Conservation (phyloP, 92 coral and sea anemone species). For the Palythoa grandiflora region DNA sequence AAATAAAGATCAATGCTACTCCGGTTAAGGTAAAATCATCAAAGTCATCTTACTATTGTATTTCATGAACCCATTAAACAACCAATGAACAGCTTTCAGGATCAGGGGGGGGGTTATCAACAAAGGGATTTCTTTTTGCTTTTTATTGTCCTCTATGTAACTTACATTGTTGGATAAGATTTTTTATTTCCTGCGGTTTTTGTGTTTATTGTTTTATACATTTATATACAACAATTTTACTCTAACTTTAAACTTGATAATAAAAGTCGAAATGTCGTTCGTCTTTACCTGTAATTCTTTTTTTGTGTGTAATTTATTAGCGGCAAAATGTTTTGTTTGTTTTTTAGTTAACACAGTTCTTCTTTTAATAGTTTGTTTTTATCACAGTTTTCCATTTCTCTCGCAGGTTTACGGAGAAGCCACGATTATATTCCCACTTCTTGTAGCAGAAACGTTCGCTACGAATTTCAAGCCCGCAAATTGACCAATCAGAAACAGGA, state of each 20-base stretch:
- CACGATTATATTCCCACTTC: conserved; percentile 81
- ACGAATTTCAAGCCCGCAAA: conserved; percentile 60
- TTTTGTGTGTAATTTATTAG: background rate
- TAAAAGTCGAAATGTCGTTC: too few relatives aligned
- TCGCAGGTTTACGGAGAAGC: conserved; percentile 87
- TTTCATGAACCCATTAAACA: too few relatives aligned
- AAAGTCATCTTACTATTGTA: too few relatives aligned
- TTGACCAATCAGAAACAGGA: background rate
- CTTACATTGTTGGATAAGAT: too few relatives aligned
- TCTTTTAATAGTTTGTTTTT: background rate
- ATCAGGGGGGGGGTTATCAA: too few relatives aligned
- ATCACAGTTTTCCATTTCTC: background rate
- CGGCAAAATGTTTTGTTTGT: background rate
- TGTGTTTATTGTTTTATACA: too few relatives aligned
- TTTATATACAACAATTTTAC: background rate
- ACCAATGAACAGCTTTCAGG: too few relatives aligned
- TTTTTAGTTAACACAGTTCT: background rate
- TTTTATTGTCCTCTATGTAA: too few relatives aligned
- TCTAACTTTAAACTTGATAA: background rate
- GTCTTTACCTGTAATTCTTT: too few relatives aligned
- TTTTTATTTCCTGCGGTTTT: too few relatives aligned
- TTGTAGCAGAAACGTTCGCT: conserved; percentile 94
- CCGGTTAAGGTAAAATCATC: conserved; percentile 85
- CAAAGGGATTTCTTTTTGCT: too few relatives aligned
- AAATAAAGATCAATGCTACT: conserved; percentile 85